phyloP scores from a whole-genome alignment of 1,140 invertebrate species.

The Drosophila trapezifrons region DNA sequence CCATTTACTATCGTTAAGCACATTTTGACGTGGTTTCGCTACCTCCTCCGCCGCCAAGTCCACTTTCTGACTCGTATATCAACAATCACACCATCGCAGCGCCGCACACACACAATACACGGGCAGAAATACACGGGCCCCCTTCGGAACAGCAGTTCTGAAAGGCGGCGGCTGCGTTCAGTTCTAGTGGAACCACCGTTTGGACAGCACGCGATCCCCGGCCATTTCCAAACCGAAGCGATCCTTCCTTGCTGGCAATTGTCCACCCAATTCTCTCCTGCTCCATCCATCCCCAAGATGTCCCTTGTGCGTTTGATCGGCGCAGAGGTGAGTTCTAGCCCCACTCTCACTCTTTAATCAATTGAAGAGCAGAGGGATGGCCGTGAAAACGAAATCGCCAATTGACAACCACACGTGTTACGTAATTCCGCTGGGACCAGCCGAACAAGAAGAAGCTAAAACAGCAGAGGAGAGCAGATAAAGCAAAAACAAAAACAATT shows the following conservation, averaged over 20 bases:
- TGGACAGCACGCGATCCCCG: constrained; percentile 60
- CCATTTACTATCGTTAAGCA: constrained; percentile 35
- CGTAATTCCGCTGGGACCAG: constrained; percentile 44
- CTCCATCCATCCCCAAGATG: constrained; percentile 49
- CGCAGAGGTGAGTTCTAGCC: constrained; percentile 63
- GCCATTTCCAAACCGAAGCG: constrained; percentile 25
- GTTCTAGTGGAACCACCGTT: constrained; percentile 77
- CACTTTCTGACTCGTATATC: constrained; percentile 62
- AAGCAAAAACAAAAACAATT: constrained; percentile 38
- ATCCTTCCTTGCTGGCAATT: constrained; percentile 9
- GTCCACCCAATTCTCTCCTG: constrained; percentile 11
- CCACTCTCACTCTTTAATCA: neutral
- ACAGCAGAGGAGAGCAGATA: constrained; percentile 5
- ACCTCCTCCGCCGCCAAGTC: neutral
- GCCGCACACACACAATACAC: constrained; percentile 8
- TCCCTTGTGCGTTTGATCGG: constrained; percentile 77
- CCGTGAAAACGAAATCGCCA: constrained; percentile 26
- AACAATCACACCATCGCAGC: constrained; percentile 70
- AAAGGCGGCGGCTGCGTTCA: constrained; percentile 69
- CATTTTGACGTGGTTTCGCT: constrained; percentile 24
- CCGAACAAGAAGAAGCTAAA: constrained; percentile 22
- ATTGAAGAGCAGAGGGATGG: neutral
- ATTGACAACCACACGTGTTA: constrained; percentile 67
- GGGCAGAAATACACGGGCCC: constrained; percentile 24
- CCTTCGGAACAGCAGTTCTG: constrained; percentile 25